Base-by-base conservation (phyloP, 2,888 invertebrate genomes). In the Dynastes hyllus region DNA sequence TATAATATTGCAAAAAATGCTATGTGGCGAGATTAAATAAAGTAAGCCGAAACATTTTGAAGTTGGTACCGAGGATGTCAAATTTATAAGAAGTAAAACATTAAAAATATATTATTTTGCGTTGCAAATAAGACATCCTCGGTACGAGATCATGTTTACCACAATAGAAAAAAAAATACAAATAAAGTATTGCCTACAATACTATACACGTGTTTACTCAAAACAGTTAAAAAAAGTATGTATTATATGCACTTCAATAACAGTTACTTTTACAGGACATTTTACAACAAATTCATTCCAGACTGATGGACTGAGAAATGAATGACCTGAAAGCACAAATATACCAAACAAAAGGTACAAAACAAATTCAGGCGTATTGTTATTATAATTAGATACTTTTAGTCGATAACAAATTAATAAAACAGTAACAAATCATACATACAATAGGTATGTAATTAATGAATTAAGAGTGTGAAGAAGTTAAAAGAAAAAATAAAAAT, bases 261-360 rank as follows among this genome's bases (percentile, higher is more conserved):
- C 71, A 58, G 58, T 73, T 58, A 58, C 40, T 32, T 58, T 58
- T 37, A 22, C 58, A 73, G 61, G 27, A 61, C 9, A 61, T 61
- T 55, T 71, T 55, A 32, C 32, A 71, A 69, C 69, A 71, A 75
- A 61, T 27, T 50, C 73, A 75, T 75, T 75, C 73, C 61, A 50
- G 61, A 63, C 50, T 75, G 61, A 58, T 69, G 50, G 51, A 51
- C 40, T 27, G 40, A 61, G 27, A 75, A 45, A 45, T 22, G 45
- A 75, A 45, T 61, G 73, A 61, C 61, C 73, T 75, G 61, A 27
- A 75, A 75, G 73, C 73, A 75, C 61, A 75, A 61, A 50, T 61
- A 61, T 75, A 61, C 73, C 73, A 75, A 58, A 75, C 40, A 75
- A 45, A 61, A 40, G 58, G 37, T 37, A 61, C 61, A 61, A 75